These are phyloP conservation scores for Phrixothrix hirtus DNA, from an alignment of 2,888 invertebrate genomes.

Conservation along the genomic window DNA sequence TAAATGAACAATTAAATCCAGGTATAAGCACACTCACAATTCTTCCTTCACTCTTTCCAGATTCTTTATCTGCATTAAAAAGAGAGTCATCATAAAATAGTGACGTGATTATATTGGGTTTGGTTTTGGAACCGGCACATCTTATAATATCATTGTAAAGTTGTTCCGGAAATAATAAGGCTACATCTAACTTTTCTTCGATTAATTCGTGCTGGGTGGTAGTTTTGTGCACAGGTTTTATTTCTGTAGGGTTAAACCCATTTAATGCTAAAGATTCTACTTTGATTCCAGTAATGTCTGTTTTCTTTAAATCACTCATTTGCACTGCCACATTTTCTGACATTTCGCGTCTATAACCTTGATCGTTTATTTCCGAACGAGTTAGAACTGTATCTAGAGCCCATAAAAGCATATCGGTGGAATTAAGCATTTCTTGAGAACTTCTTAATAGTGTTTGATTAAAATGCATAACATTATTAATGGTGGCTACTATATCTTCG, in stretches of 20 bases:
- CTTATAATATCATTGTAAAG: slow-evolving; percentile 10
- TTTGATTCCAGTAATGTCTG: slow-evolving; percentile 14
- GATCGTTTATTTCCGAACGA: slow-evolving; percentile 42
- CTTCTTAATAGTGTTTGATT: background rate
- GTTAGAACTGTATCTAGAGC: slow-evolving; percentile 34
- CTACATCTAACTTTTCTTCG: slow-evolving; percentile 24
- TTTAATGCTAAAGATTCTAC: background rate
- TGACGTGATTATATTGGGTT: slow-evolving; percentile 21
- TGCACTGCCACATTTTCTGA: slow-evolving; percentile 26
- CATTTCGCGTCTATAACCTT: slow-evolving; percentile 6
- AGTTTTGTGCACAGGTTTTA: slow-evolving; percentile 3
- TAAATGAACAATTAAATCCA: slow-evolving; percentile 59
- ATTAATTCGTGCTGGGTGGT: background rate
- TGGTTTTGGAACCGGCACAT: slow-evolving; percentile 1
- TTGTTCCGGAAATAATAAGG: slow-evolving; percentile 32
- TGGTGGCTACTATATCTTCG: slow-evolving; percentile 2
- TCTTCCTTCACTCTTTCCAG: slow-evolving; percentile 51
- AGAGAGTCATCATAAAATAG: slow-evolving; percentile 31
- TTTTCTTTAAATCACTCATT: slow-evolving; percentile 19
- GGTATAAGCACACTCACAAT: slow-evolving; percentile 63
- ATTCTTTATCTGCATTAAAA: slow-evolving; percentile 21
- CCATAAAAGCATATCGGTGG: slow-evolving; percentile 10
- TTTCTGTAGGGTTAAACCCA: background rate
- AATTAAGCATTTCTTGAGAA: slow-evolving; percentile 8
- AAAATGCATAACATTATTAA: slow-evolving; percentile 11